Evolutionary conservation across 2,113 vertebrate genomes (phyloP).

Genomic region (Petaurus breviceps): DNA sequence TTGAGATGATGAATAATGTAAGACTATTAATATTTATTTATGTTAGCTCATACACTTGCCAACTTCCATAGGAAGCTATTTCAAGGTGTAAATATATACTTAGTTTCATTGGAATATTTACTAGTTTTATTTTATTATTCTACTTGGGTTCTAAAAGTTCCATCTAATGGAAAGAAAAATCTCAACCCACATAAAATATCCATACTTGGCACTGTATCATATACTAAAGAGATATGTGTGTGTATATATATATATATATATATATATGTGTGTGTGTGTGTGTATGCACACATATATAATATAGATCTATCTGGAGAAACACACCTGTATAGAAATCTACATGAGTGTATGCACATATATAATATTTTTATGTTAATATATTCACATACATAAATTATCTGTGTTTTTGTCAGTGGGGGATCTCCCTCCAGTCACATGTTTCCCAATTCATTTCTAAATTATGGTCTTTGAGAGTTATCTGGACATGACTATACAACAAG

Average conservation of each 20-base stretch:
- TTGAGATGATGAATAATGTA: constrained; percentile 2
- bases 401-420: too few relatives aligned
- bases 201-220: constrained; percentile 8
- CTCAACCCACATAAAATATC: not conserved
- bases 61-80: constrained; percentile 5
- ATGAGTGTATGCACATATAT: too few relatives aligned
- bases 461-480: not conserved
- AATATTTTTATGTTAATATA: too few relatives aligned
- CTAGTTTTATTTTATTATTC: constrained; percentile 38
- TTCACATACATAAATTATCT: too few relatives aligned
- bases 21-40: constrained; percentile 14
- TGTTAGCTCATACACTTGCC: not conserved
- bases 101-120: not conserved
- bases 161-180: not conserved
- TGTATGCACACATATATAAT: too few relatives aligned
- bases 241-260: not conserved
- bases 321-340: not conserved
- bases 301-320: not conserved
- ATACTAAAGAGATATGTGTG: not conserved
- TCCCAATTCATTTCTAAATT: not conserved
- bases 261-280: too few relatives aligned
- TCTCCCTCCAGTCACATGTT: too few relatives aligned
- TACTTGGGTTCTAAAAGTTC: not conserved
- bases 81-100: not conserved
- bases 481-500: not conserved